These are phyloP conservation scores for Ditula angustiorana DNA, from an alignment of 2,888 invertebrate species.

Conservation along the genomic window DNA sequence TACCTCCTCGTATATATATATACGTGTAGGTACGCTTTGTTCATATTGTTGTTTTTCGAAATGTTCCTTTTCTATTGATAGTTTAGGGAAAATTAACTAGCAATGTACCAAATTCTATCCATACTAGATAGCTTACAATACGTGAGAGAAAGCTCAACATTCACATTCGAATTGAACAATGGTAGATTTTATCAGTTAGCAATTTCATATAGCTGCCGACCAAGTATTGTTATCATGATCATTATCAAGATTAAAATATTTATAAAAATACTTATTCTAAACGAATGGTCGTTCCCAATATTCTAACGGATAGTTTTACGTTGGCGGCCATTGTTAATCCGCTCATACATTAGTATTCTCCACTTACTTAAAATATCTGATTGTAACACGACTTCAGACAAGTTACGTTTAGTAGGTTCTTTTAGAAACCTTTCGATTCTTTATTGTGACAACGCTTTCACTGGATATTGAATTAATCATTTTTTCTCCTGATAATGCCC, in stretches of 20 bases:
- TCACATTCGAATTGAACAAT: background rate
- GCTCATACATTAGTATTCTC: no score
- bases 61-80: no score
- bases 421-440: background rate
- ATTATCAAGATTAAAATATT: background rate
- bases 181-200: background rate
- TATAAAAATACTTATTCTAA: background rate
- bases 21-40: no score
- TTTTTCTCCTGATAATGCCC: background rate
- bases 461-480: background rate
- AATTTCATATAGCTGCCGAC: background rate
- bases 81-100: no score
- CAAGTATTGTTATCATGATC: background rate
- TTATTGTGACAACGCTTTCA: background rate
- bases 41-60: no score
- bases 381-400: background rate
- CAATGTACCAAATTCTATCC: no score
- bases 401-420: background rate
- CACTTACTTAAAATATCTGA: no score
- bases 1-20: no score
- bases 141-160: background rate
- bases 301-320: no score
- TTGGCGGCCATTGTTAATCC: no score
- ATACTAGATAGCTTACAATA: no score
- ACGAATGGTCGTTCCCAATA: no score